Evolutionary conservation across 2,113 vertebrate species (phyloP).

Genomic region (Taurulus bubalis): DNA sequence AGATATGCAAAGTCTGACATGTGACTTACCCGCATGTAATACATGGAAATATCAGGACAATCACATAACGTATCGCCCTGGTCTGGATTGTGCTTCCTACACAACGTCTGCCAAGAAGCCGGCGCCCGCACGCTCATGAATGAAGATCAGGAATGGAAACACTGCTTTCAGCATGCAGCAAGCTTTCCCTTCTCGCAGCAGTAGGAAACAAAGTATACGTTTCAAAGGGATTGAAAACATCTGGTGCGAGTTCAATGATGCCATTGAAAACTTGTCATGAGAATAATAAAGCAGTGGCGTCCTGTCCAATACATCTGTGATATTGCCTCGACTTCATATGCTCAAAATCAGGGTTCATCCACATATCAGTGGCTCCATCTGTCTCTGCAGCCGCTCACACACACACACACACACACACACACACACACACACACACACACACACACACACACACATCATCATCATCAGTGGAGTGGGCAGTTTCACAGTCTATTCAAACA

Average conservation of each 20-base stretch:
- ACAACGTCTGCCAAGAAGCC: constrained; percentile 36
- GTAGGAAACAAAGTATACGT: constrained; percentile 5
- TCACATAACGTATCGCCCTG: background rate
- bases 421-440: background rate
- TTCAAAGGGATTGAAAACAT: constrained; percentile 60
- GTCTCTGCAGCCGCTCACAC: constrained; percentile 32
- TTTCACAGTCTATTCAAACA: constrained; percentile 33
- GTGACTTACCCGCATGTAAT: background rate
- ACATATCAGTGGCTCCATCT: constrained; percentile 54
- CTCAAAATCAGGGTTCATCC: constrained; percentile 36
- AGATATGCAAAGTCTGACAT: background rate
- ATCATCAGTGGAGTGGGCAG: constrained; percentile 17
- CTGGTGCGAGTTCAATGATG: constrained; percentile 44
- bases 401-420: background rate
- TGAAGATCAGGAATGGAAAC: constrained; percentile 34
- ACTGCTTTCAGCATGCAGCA: constrained; percentile 19
- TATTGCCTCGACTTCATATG: constrained; percentile 47
- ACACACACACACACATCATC: background rate
- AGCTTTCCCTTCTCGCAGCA: background rate
- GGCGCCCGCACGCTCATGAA: constrained; percentile 46
- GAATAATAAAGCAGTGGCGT: constrained; percentile 49
- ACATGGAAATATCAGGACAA: constrained; percentile 4
- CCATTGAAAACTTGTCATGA: constrained; percentile 46
- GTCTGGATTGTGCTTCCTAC: constrained; percentile 17
- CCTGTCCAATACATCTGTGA: constrained; percentile 38